phyloP scores from a whole-genome alignment of 2,888 invertebrate genomes.

The Teinopalpus imperialis region DNA sequence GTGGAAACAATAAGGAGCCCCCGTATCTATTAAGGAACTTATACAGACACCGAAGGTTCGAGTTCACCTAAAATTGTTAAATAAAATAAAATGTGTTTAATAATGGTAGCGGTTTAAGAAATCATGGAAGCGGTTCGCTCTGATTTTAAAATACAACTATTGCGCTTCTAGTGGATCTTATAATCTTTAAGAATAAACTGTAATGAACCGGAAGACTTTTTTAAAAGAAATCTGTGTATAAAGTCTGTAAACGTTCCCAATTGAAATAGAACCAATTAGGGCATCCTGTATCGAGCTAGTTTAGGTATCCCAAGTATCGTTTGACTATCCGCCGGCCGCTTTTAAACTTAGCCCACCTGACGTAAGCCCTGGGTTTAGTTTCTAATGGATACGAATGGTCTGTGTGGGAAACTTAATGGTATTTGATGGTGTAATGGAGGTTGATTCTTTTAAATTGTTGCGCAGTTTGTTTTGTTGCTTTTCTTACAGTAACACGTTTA shows the following conservation, averaged over 20 bases:
- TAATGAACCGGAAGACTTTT: too few species aligned
- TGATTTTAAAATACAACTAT: too few species aligned
- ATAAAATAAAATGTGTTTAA: too few species aligned
- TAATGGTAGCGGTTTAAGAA: too few species aligned
- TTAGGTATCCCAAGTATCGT: constrained; percentile 26
- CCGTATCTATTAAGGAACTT: too few species aligned
- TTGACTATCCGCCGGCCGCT: constrained; percentile 27
- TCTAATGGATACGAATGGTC: constrained; percentile 54
- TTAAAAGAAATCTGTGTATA: too few species aligned
- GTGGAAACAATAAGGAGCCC: too few species aligned
- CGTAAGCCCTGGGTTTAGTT: constrained; percentile 38
- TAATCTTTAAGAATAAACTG: too few species aligned
- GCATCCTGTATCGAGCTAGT: constrained; percentile 15
- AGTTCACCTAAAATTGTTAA: too few species aligned
- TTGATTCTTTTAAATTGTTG: constrained; percentile 31
- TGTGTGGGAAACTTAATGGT: constrained; percentile 51
- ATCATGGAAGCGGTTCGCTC: too few species aligned
- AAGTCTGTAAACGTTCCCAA: constrained; percentile 21
- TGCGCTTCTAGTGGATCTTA: too few species aligned
- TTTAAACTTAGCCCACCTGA: constrained; percentile 31
- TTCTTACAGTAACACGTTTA: constrained; percentile 18
- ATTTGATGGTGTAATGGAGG: constrained; percentile 43
- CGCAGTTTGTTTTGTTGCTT: constrained; percentile 24
- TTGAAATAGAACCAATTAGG: constrained; percentile 24
- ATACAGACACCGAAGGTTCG: too few species aligned